Base-by-base conservation (phyloP, 2,113 vertebrate genomes). In the Thryonomys swinderianus region DNA sequence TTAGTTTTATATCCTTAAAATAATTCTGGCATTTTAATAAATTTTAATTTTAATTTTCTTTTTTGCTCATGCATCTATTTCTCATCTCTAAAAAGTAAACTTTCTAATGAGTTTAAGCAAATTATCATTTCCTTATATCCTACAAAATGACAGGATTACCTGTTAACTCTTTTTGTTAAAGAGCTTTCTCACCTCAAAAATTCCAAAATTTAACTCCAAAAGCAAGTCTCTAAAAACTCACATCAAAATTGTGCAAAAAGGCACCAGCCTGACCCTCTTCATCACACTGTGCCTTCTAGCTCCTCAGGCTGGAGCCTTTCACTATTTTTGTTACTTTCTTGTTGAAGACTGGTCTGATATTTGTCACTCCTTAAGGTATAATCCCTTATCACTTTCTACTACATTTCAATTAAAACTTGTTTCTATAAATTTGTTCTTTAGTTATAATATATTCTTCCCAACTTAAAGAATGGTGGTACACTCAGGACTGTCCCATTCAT, bases 11-110 rank as follows among this genome's bases (percentile, higher is more conserved):
- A 82, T 81, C 25, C 11, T 85, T 93, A 30, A 74, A n/a, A 79
- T 91, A 92, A 96, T 53, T 69, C 3, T 87, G 42, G 45, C 30
- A 57, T 93, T 88, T 96, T 93, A 64, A 25, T 81, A 85, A 85
- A 45, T 16, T 71, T 12, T 76, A 86, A 55, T 13, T 45, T 62
- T 42, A 67, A 37, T 89, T 93, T 88, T n/a, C n/a, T n/a, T 59
- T 94, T 89, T 69, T 20, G 81, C 59, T 6, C 27, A 30, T 55
- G 20, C n/a, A n/a, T n/a, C n/a, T 95, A 18, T 57, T 91, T 81
- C 40, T 88, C 71, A 90, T 45, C 37, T 78, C 25, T 85, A 93
- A 62, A 76, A 81, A 91, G 66, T 69, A 69, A 62, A 27, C 9
- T n/a, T n/a, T n/a, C n/a, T 9, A 83, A n/a, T 14, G 57, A 76